These are phyloP conservation scores for Drosophila mulleri DNA, from an alignment of 2,888 invertebrate genomes.

Conservation along the genomic window DNA sequence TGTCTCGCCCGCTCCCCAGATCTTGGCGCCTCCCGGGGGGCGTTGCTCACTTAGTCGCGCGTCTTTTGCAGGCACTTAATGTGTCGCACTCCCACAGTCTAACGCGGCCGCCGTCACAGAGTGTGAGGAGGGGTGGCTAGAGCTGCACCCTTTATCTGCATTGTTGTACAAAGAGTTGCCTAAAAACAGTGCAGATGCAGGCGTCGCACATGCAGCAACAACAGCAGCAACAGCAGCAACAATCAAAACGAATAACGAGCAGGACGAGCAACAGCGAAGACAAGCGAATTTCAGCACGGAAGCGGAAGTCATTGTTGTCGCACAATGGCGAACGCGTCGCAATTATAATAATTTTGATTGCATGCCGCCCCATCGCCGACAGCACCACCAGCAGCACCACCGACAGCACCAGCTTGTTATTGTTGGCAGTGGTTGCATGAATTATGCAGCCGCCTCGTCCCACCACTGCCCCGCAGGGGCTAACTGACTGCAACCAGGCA, in stretches of 20 bases:
- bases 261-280: constrained; percentile 38
- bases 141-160: constrained; percentile 22
- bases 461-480: background rate
- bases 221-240: constrained; percentile 30
- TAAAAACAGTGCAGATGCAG: constrained; percentile 72
- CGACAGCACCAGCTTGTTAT: constrained; percentile 49
- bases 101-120: background rate
- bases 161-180: constrained; percentile 52
- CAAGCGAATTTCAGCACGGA: constrained; percentile 79
- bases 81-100: constrained; percentile 43
- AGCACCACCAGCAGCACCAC: constrained; percentile 3
- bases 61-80: constrained; percentile 80
- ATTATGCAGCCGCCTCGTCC: constrained; percentile 58
- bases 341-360: constrained; percentile 83
- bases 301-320: constrained; percentile 83
- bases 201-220: constrained; percentile 44
- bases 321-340: constrained; percentile 82
- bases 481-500: constrained; percentile 1
- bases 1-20: constrained; percentile 15
- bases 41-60: constrained; percentile 66
- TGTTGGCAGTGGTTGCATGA: constrained; percentile 63
- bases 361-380: constrained; percentile 42
- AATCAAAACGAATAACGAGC: constrained; percentile 27
- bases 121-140: background rate
- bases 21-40: constrained; percentile 22